Evolutionary conservation across 2,797 vertebrate genomes (phyloP), one percentile per base, ranked within the genome.

Genomic region (Atherinosoma microstoma): DNA sequence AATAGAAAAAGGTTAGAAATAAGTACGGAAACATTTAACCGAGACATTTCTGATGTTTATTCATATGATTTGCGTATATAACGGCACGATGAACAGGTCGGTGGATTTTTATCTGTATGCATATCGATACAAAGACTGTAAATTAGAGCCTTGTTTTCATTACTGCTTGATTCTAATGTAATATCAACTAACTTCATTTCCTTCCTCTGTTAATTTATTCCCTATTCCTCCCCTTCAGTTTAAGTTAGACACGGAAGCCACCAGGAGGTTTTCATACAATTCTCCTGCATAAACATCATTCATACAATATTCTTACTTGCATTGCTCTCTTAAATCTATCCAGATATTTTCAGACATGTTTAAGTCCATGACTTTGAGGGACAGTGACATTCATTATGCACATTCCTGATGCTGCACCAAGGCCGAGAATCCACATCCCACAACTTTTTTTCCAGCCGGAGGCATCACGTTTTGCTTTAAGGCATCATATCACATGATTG

Each of bases 121-220:
- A 42, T 24, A 10, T 49, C 54, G 53, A 1, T 15, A 13, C 4
- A 57, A 66, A 56, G 11, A 30, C 58, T 32, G 2, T 8, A 56
- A 54, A 54, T 27, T 27, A 27, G 51, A 54, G 45, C 18, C 45
- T 1, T 53, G 51, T 22, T 24, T 22, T 53, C n/a, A 27, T 22
- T 27, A 53, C 9, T 73, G 34, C 35, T 62, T 9, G 22, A 20
- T 0, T 63, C 24, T 54, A 22, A 57, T 32, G 24, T 47, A 7
- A 22, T 38, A 38, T 68, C 59, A 13, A 38, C 27, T 64, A 20
- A 30, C 6, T 65, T 65, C 0, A 58, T 67, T 57, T 64, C 63
- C 36, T 22, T 60, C 30, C 0, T 71, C 34, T 64, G 29, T 42
- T 70, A 42, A 66, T 73, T 24, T n/a, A 49, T 20, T 53, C n/a